Evolutionary conservation across 2,797 vertebrate species (phyloP), one percentile per base, ranked within the genome.

Genomic region (Myotis findleyi): DNA sequence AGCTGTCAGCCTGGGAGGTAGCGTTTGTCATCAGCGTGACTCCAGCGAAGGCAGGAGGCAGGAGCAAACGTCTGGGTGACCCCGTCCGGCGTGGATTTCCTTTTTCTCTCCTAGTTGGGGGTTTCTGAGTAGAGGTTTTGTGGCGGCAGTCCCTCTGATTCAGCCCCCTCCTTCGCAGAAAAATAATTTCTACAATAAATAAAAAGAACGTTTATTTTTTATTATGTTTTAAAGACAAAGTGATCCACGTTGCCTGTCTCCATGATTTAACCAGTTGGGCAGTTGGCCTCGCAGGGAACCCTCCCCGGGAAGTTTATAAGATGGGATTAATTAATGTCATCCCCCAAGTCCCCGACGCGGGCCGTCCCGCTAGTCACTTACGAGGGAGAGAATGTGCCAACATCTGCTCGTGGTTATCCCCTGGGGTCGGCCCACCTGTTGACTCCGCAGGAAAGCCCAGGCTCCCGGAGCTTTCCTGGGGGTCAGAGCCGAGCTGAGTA

Each of bases 381-480:
- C 66, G 44, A 27, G 5, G 49, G 25, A 30, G 47, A 41, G 41
- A 68, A 64, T 3, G 8, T 51, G 53, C 27, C 81, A 76, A 33
- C 84, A 87, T 77, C 76, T 91, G 72, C 62, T 69, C 17, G 7
- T 20, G 66, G 36, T 57, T n/a, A 49, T 41, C 72, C 83, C 91
- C 68, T 96, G 75, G 75, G 91, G 87, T 79, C 80, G 87, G 91
- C 97, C 96, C 97, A 97, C 96, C 96, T 97, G 73, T 81, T 33
- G 7, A 44, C 23, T n/a, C 27, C 25, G 8, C 49, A 20, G 80
- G 20, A 36, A 88, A 75, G 25, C 17, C 4, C 38, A 3, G 18
- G 13, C 51, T 93, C 51, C 20, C 30, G 1, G 76, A 41, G n/a
- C 6, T 2, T 72, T 49, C 64, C 8, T n/a, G 5, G n/a, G 72